Percentiles rank a stretch among this genome's conserved stretches.
These are phyloP conservation scores for Argentina silus DNA, from an alignment of 2,797 vertebrate genomes.

Conservation along the genomic window DNA sequence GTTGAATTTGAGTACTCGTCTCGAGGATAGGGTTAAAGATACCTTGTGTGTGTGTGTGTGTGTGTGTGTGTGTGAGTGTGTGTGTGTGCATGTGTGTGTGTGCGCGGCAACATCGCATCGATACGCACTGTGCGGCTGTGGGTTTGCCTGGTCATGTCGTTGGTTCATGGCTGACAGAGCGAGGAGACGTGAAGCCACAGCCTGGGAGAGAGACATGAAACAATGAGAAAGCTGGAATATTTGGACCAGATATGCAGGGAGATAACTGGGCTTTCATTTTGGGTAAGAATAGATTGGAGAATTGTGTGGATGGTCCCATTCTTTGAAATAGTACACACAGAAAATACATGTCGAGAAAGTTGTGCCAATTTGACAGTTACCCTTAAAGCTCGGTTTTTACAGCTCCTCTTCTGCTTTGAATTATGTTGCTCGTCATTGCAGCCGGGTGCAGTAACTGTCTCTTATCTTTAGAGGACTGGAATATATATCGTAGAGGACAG, in stretches of 20 bases:
- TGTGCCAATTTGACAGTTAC: not conserved
- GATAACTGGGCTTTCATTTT: conserved; percentile 70
- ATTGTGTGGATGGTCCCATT: not conserved
- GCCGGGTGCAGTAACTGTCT: conserved; percentile 16
- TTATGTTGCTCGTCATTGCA: conserved; percentile 9
- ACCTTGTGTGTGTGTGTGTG: conserved; percentile 24
- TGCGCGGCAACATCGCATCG: conserved; percentile 56
- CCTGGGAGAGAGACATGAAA: conserved; percentile 26
- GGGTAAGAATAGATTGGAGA: conserved; percentile 53
- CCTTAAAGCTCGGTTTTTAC: not conserved
- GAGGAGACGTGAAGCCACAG: not conserved
- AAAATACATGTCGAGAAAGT: not conserved
- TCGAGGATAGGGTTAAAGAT: conserved; percentile 38
- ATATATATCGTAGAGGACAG: not conserved
- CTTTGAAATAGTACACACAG: not conserved
- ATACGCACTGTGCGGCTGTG: conserved; percentile 40
- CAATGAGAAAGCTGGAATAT: conserved; percentile 52
- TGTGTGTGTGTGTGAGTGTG: not conserved
- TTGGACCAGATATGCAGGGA: conserved; percentile 61
- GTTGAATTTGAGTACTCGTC: conserved; percentile 57
- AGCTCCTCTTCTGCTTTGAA: not conserved
- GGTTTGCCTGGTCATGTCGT: conserved; percentile 23
- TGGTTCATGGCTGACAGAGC: conserved; percentile 23
- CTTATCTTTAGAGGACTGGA: not conserved
- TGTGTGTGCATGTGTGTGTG: not conserved